Conservation (phyloP, 1,140 invertebrate species). For the Adoxophyes honmai region DNA sequence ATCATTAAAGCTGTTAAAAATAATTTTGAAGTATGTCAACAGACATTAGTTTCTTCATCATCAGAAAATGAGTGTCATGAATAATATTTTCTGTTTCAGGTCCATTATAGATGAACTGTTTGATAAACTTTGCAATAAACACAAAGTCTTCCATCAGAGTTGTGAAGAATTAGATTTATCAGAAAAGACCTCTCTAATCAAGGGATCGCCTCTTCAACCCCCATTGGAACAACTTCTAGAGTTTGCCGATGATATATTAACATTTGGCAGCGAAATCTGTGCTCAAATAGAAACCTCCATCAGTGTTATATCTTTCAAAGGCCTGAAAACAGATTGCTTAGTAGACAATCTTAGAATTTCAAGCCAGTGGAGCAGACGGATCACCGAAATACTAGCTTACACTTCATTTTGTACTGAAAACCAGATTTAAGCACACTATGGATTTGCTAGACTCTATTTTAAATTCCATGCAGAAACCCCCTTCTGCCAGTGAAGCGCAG, state of each 20-base stretch:
- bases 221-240: conserved; percentile 54
- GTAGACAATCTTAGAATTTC: conserved; percentile 56
- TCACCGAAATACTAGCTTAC: conserved; percentile 58
- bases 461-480: conserved; percentile 86
- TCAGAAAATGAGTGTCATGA: too few species aligned
- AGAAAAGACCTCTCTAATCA: conserved; percentile 38
- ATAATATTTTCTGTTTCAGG: conserved; percentile 40
- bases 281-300: conserved; percentile 57
- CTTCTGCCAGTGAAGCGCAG: conserved; percentile 82
- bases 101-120: conserved; percentile 48
- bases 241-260: conserved; percentile 55
- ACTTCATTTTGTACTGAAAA: conserved; percentile 66
- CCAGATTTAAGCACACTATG: conserved; percentile 71
- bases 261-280: conserved; percentile 53
- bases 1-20: too few species aligned
- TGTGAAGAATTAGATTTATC: conserved; percentile 50
- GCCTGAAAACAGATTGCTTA: conserved; percentile 38
- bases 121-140: conserved; percentile 54
- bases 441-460: conserved; percentile 86
- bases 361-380: conserved; percentile 39
- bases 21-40: too few species aligned
- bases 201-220: conserved; percentile 61
- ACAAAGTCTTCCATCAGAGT: conserved; percentile 42
- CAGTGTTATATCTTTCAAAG: conserved; percentile 40
- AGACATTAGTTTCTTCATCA: too few species aligned